Percentiles rank a stretch among this genome's conserved stretches.
phyloP scores from a whole-genome alignment of 2,888 invertebrate genomes.

The Ochropleura plecta region DNA sequence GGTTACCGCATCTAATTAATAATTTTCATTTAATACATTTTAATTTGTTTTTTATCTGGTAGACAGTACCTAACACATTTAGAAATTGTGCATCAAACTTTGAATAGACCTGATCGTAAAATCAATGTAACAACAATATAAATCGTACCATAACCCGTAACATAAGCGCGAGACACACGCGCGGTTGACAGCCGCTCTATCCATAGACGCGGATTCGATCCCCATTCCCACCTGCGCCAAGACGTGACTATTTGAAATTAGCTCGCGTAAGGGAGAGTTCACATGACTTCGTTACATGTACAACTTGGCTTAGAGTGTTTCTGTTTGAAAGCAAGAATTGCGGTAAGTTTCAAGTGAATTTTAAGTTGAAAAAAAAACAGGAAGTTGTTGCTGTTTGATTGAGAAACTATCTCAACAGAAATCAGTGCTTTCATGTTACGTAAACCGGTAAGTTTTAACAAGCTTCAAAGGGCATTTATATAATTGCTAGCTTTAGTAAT shows the following conservation, averaged over 20 bases:
- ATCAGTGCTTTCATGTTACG: background rate
- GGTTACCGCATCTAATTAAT: background rate
- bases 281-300: constrained; percentile 49
- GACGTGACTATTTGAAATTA: constrained; percentile 69
- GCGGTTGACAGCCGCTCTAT: constrained; percentile 64
- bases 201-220: constrained; percentile 63
- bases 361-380: background rate
- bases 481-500: background rate
- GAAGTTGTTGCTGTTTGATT: background rate
- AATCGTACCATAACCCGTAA: constrained; percentile 33
- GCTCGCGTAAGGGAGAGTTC: constrained; percentile 60
- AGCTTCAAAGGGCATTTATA: background rate
- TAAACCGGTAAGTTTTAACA: background rate
- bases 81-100: background rate
- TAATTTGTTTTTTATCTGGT: background rate
- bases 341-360: background rate
- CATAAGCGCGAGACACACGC: constrained; percentile 36
- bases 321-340: constrained; percentile 2
- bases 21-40: background rate
- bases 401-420: background rate
- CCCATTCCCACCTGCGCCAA: constrained; percentile 63
- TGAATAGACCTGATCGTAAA: background rate
- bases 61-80: background rate
- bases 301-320: constrained; percentile 37
- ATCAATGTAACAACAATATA: constrained; percentile 16